Percentiles rank a stretch among this genome's conserved stretches.
Evolutionary conservation across 2,113 vertebrate genomes (phyloP).

Genomic region (Pimephales promelas): DNA sequence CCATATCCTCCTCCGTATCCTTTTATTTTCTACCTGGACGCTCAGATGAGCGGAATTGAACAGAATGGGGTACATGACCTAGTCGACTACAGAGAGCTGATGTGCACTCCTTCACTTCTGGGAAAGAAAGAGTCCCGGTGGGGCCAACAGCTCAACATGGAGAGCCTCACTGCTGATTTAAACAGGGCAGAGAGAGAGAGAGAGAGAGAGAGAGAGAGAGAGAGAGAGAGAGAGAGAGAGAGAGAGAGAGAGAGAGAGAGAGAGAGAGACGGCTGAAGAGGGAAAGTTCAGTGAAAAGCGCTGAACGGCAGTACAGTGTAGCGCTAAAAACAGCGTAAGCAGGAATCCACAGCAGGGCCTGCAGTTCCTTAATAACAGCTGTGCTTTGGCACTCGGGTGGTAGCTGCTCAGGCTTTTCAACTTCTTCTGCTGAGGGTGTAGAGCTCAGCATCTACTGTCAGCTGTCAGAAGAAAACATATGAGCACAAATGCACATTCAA

Average conservation of each 20-base stretch:
- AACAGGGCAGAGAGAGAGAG: not conserved
- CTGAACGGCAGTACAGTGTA: slow-evolving; percentile 30
- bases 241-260: not conserved
- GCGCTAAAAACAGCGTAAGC: slow-evolving; percentile 15
- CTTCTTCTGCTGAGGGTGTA: slow-evolving; percentile 45
- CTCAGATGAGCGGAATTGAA: not conserved
- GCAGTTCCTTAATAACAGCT: slow-evolving; percentile 31
- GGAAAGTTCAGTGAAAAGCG: slow-evolving; percentile 34
- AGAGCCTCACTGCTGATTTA: not conserved
- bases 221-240: no score
- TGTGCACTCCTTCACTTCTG: slow-evolving; percentile 2
- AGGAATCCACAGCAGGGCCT: slow-evolving; percentile 35
- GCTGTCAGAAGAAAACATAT: slow-evolving; percentile 26
- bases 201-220: not conserved
- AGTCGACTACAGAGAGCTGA: slow-evolving; percentile 5
- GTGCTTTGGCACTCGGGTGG: not conserved
- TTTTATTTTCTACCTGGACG: not conserved
- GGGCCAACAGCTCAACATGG: not conserved
- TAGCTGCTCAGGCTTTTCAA: slow-evolving; percentile 18
- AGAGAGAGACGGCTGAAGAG: not conserved
- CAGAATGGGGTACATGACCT: not conserved
- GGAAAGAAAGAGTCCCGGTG: slow-evolving; percentile 2
- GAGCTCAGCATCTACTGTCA: slow-evolving; percentile 26
- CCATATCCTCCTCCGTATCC: no score
- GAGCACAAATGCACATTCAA: not conserved